These are phyloP conservation scores for Arizona elegans DNA, from an alignment of 2,113 vertebrate species.

Conservation along the genomic window DNA sequence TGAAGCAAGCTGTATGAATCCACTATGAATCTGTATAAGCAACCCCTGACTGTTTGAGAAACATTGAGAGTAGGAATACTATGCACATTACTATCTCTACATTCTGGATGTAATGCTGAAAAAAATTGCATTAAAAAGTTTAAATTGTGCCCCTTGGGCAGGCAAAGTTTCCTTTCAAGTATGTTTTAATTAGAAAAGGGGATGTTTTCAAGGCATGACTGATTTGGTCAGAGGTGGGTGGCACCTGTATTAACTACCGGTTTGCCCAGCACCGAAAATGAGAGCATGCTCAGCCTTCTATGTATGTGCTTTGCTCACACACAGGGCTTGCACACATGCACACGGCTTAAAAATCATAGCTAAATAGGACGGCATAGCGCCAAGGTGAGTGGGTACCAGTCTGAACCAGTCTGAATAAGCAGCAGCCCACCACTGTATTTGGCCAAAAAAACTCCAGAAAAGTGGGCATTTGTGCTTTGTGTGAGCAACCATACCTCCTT, in stretches of 20 bases:
- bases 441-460: not conserved
- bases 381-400: no score
- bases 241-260: no score
- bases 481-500: not conserved
- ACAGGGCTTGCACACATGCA: no score
- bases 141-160: not conserved
- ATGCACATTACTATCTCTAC: not conserved
- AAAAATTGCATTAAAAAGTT: not conserved
- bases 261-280: no score
- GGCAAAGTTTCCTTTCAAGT: not conserved
- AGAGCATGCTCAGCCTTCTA: no score
- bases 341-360: no score
- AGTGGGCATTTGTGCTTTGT: not conserved
- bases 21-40: not conserved
- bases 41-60: not conserved
- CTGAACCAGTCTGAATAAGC: no score
- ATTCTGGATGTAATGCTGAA: not conserved
- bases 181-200: not conserved
- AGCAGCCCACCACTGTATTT: not conserved
- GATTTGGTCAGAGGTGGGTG: no score
- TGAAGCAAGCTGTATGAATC: not conserved
- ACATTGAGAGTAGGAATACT: not conserved
- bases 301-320: no score
- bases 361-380: no score
- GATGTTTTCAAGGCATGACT: not conserved